Evolutionary conservation across 2,888 invertebrate species (phyloP).

Genomic region (Autographa pulchrina): DNA sequence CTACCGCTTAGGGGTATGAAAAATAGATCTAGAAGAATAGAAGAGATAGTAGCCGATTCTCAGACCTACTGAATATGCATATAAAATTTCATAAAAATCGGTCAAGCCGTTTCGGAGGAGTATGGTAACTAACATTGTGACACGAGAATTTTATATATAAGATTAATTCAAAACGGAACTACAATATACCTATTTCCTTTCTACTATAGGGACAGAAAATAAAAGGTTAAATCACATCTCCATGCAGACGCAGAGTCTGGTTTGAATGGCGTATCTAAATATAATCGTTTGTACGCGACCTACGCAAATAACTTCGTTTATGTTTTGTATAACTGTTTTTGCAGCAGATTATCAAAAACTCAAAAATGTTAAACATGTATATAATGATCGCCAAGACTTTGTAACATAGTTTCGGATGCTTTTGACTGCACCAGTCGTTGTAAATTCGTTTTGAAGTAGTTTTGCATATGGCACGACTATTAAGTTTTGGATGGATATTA

Average conservation of each 20-base stretch:
- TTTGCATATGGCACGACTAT: background rate
- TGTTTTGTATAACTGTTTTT: slow-evolving; percentile 34
- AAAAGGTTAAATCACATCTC: background rate
- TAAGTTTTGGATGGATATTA: no score
- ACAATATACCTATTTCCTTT: background rate
- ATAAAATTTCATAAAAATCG: no score
- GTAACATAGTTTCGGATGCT: background rate
- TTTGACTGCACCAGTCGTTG: background rate
- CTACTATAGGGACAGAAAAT: background rate
- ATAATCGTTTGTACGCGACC: slow-evolving; percentile 39
- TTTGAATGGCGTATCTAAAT: slow-evolving; percentile 35
- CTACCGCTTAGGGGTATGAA: no score
- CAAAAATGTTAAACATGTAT: background rate
- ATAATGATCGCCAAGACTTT: slow-evolving; percentile 14
- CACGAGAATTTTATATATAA: no score
- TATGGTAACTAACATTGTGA: no score
- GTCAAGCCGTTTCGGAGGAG: no score
- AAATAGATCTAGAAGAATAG: no score
- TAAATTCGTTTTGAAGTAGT: background rate
- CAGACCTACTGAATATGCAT: no score
- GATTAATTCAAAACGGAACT: background rate
- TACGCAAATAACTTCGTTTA: slow-evolving; percentile 47
- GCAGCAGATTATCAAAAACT: slow-evolving; percentile 36
- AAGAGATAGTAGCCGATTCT: no score
- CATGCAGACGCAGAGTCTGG: slow-evolving; percentile 48